A percentile compares a stretch with the other conserved stretches of the same genome.
These are phyloP conservation scores for Dione vanillae DNA, from an alignment of 2,888 invertebrate species.

Conservation along the genomic window DNA sequence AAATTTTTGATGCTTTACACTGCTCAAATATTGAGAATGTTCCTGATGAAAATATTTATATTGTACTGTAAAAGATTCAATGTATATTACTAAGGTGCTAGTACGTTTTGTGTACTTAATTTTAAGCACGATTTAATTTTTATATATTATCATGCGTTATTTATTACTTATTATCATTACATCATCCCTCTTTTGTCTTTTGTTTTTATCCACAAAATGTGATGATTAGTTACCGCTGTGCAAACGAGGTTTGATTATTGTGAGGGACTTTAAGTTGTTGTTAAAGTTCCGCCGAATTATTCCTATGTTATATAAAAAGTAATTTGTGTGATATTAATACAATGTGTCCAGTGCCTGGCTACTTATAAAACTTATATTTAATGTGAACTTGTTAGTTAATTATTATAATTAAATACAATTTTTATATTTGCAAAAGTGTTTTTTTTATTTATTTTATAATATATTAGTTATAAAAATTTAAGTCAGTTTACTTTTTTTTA, in stretches of 20 bases:
- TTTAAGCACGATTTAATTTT: slow-evolving; percentile 51
- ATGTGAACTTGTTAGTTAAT: slow-evolving; percentile 60
- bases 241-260: slow-evolving; percentile 26
- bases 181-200: slow-evolving; percentile 28
- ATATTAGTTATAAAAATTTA: too few relatives aligned
- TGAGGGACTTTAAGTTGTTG: slow-evolving; percentile 35
- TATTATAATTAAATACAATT: slow-evolving; percentile 66
- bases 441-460: slow-evolving; percentile 55
- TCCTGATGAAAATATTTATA: slow-evolving; percentile 28
- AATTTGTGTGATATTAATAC: slow-evolving; percentile 61
- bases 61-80: slow-evolving; percentile 13
- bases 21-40: slow-evolving; percentile 31
- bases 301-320: slow-evolving; percentile 46
- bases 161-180: slow-evolving; percentile 35
- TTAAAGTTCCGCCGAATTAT: slow-evolving; percentile 35
- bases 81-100: slow-evolving; percentile 56
- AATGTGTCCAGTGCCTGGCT: slow-evolving; percentile 62
- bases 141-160: slow-evolving; percentile 27
- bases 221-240: slow-evolving; percentile 42
- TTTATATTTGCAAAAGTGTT: slow-evolving; percentile 56
- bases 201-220: slow-evolving; percentile 28
- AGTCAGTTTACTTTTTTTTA: too few relatives aligned
- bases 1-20: slow-evolving; percentile 29
- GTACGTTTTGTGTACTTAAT: slow-evolving; percentile 60
- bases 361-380: slow-evolving; percentile 53